Evolutionary conservation across 2,113 vertebrate species (phyloP).

Genomic region (Mellivora capensis): DNA sequence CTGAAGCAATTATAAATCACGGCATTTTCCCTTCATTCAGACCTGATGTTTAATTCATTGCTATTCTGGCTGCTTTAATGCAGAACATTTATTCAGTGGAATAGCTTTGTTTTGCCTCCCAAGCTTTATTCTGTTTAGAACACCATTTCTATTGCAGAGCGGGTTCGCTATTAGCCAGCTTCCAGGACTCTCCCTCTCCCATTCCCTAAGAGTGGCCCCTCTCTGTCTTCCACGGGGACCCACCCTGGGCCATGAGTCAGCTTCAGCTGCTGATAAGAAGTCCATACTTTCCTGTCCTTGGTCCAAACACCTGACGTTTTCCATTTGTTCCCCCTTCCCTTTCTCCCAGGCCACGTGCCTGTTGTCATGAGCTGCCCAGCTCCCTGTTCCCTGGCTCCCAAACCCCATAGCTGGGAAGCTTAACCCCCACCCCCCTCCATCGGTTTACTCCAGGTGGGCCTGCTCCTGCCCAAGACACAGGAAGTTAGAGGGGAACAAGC

Average conservation of each 20-base stretch:
- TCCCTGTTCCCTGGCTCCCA: neutral
- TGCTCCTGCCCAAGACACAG: neutral
- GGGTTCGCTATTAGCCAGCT: neutral
- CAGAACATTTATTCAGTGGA: constrained; percentile 74
- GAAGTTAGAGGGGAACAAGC: neutral
- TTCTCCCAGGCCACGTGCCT: neutral
- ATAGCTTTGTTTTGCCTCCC: constrained; percentile 61
- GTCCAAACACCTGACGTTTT: neutral
- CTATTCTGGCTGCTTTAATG: constrained; percentile 59
- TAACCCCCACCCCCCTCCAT: no score
- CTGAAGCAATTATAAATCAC: constrained; percentile 73
- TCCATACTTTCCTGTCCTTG: neutral
- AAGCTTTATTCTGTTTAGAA: constrained; percentile 56
- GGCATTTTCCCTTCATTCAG: constrained; percentile 64
- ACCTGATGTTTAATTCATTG: constrained; percentile 74
- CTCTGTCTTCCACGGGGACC: neutral
- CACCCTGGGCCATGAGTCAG: neutral
- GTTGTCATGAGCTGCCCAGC: neutral
- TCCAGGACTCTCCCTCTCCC: neutral
- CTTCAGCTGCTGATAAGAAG: neutral
- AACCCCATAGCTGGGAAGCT: neutral
- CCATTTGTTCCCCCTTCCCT: neutral
- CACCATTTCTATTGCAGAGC: constrained; percentile 16
- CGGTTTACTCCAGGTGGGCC: neutral
- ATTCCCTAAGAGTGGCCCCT: neutral